These are phyloP conservation scores for Nycticorax nycticorax DNA, from an alignment of 2,113 vertebrate genomes.

Conservation along the genomic window DNA sequence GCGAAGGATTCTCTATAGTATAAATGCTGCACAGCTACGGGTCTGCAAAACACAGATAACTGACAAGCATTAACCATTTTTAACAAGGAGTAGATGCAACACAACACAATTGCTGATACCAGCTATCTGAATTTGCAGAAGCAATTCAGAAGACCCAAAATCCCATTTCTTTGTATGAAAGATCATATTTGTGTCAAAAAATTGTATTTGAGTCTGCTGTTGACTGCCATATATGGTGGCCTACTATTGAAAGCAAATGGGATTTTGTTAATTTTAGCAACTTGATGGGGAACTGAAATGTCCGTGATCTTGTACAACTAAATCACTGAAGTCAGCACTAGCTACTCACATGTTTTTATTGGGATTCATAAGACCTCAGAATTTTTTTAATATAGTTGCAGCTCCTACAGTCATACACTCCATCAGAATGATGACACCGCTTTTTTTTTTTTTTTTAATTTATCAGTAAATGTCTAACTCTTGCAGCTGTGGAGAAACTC, in stretches of 20 bases:
- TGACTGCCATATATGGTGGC: neutral
- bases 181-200: neutral
- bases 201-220: neutral
- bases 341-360: neutral
- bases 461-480: neutral
- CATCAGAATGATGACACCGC: neutral
- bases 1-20: neutral
- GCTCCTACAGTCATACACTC: neutral
- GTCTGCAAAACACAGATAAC: constrained; percentile 26
- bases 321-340: neutral
- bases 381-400: neutral
- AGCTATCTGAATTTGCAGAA: neutral
- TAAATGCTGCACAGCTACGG: neutral
- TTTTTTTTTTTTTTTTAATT: neutral
- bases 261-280: neutral
- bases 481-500: neutral
- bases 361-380: accelerated
- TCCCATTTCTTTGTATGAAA: neutral
- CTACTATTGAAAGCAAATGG: neutral
- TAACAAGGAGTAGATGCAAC: neutral
- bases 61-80: neutral
- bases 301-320: accelerated
- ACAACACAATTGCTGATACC: neutral
- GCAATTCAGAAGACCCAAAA: neutral
- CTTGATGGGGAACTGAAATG: neutral